These are phyloP conservation scores for Pyxicephalus adspersus DNA, from an alignment of 2,113 vertebrate genomes.

Conservation along the genomic window DNA sequence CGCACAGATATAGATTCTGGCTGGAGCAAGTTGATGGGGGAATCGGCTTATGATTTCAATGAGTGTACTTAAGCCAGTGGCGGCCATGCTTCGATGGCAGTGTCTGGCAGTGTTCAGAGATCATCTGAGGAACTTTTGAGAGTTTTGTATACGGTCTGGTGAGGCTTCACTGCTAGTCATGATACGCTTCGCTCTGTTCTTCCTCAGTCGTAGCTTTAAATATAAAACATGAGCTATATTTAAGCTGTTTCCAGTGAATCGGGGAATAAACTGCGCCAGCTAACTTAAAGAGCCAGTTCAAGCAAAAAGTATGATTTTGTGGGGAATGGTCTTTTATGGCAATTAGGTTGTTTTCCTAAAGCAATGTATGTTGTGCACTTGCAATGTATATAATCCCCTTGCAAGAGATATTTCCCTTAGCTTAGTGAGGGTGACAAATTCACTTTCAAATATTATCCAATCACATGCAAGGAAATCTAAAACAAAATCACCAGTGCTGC, in stretches of 20 bases:
- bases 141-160: neutral
- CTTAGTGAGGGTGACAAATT: too few relatives aligned
- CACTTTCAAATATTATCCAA: too few relatives aligned
- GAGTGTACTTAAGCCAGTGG: slow-evolving; percentile 21
- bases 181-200: neutral
- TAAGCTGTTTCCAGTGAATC: slow-evolving; percentile 9
- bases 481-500: too few relatives aligned
- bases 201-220: neutral
- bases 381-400: too few relatives aligned
- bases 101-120: slow-evolving; percentile 29
- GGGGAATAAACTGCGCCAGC: neutral
- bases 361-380: too few relatives aligned
- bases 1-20: slow-evolving; percentile 19
- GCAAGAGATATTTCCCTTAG: too few relatives aligned
- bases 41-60: slow-evolving; percentile 5
- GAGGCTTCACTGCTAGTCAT: neutral
- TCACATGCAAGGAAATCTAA: too few relatives aligned
- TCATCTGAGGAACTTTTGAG: slow-evolving; percentile 11
- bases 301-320: too few relatives aligned
- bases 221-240: slow-evolving; percentile 21
- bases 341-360: too few relatives aligned
- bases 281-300: too few relatives aligned
- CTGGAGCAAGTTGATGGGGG: neutral
- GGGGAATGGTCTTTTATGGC: too few relatives aligned
- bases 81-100: slow-evolving; percentile 34